Conservation (phyloP, 1,140 invertebrate genomes). For the Odontomachus brunneus region DNA sequence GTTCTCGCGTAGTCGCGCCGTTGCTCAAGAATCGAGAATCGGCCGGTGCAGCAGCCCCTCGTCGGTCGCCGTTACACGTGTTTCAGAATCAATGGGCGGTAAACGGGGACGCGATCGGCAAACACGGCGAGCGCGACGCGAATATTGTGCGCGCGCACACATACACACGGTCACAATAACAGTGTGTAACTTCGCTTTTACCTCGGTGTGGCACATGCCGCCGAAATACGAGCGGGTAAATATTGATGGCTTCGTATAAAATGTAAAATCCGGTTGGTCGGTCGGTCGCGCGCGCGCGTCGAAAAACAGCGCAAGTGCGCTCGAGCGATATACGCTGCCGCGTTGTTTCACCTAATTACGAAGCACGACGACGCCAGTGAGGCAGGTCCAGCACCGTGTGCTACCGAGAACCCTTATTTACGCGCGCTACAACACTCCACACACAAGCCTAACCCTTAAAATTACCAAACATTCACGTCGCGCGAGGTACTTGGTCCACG, state of each 20-base stretch:
- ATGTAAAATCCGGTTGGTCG: slow-evolving; percentile 35
- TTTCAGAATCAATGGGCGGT: slow-evolving; percentile 48
- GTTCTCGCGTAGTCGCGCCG: slow-evolving; percentile 3
- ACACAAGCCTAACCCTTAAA: slow-evolving; percentile 16
- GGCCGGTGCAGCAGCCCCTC: neutral
- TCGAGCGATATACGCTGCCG: neutral
- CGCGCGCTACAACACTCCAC: neutral
- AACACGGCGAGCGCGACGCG: slow-evolving; percentile 16
- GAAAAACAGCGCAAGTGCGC: neutral
- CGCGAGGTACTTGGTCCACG: neutral
- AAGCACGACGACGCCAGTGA: neutral
- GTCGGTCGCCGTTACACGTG: slow-evolving; percentile 18
- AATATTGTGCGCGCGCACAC: slow-evolving; percentile 27
- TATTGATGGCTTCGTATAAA: slow-evolving; percentile 44
- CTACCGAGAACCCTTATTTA: slow-evolving; percentile 6
- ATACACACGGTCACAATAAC: slow-evolving; percentile 13
- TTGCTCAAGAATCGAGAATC: slow-evolving; percentile 41
- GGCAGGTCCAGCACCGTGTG: no score
- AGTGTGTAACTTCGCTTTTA: slow-evolving; percentile 45
- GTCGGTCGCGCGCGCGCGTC: neutral
- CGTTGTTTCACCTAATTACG: slow-evolving; percentile 30
- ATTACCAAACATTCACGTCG: neutral
- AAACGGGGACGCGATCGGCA: slow-evolving; percentile 49
- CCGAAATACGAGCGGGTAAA: slow-evolving; percentile 56
- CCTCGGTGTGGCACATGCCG: slow-evolving; percentile 31